phyloP scores from a whole-genome alignment of 2,888 invertebrate genomes.

The Ganaspis brasiliensis region DNA sequence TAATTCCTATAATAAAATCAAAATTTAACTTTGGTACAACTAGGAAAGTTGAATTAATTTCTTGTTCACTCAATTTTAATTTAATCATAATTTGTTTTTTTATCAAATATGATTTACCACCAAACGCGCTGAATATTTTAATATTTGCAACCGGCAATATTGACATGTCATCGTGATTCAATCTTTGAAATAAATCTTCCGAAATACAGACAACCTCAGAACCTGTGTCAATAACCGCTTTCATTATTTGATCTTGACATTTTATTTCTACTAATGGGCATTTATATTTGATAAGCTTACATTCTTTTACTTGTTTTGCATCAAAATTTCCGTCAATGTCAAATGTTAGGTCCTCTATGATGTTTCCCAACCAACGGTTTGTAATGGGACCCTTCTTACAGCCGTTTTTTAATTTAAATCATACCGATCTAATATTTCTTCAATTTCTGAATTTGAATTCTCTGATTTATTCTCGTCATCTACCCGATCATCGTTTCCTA shows the following conservation, averaged over 20 bases:
- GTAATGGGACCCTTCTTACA: not conserved
- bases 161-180: not conserved
- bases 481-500: not conserved
- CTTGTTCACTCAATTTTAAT: too few relatives aligned
- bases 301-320: not conserved
- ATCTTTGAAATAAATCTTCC: not conserved
- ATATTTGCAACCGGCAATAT: not conserved
- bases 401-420: not conserved
- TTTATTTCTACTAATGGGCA: not conserved
- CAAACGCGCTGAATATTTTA: not conserved
- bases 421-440: not conserved
- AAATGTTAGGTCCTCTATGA: not conserved
- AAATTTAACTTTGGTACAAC: constrained; percentile 5
- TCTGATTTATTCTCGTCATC: not conserved
- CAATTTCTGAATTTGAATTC: not conserved
- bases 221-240: not conserved
- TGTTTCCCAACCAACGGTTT: not conserved
- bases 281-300: not conserved
- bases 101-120: not conserved
- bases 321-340: not conserved
- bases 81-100: not conserved
- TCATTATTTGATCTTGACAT: not conserved
- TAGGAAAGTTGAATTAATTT: not conserved
- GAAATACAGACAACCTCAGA: not conserved
- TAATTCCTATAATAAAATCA: not conserved